A percentile compares a stretch with the other conserved stretches of the same genome.
Evolutionary conservation across 2,797 vertebrate genomes (phyloP).

Genomic region (Intellagama lesueurii): DNA sequence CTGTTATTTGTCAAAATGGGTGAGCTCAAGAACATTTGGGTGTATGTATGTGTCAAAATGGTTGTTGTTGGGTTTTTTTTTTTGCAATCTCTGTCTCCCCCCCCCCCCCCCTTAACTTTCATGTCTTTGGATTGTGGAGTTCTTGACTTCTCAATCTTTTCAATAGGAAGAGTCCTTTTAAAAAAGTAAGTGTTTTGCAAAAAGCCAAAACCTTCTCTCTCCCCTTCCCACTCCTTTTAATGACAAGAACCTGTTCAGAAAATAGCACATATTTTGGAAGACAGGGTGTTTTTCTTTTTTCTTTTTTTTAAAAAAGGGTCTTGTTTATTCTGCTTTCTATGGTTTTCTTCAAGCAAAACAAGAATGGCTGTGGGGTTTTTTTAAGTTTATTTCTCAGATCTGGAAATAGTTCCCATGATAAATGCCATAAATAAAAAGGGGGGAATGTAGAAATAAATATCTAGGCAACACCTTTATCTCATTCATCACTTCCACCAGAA

Average conservation of each 20-base stretch:
- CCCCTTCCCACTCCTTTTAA: neutral
- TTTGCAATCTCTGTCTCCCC: too few species aligned
- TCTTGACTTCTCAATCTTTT: neutral
- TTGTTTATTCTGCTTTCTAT: neutral
- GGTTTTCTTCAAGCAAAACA: neutral
- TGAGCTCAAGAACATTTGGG: neutral
- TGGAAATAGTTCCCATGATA: conserved; percentile 13
- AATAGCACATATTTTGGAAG: conserved; percentile 14
- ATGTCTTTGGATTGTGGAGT: neutral
- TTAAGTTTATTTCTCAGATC: neutral
- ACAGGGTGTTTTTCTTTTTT: neutral
- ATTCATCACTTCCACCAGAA: too few species aligned
- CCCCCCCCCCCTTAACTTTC: neutral
- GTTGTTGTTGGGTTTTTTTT: too few species aligned
- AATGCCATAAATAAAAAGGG: neutral
- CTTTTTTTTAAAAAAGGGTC: neutral
- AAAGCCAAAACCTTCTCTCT: neutral
- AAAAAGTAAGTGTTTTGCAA: neutral
- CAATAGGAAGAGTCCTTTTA: neutral
- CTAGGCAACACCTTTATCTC: neutral
- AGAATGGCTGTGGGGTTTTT: conserved; percentile 4
- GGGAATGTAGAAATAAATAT: neutral
- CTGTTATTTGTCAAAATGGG: neutral
- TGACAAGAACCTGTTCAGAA: neutral
- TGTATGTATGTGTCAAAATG: neutral